phyloP scores from a whole-genome alignment of 2,888 invertebrate species.

The Deroplatys truncata region DNA sequence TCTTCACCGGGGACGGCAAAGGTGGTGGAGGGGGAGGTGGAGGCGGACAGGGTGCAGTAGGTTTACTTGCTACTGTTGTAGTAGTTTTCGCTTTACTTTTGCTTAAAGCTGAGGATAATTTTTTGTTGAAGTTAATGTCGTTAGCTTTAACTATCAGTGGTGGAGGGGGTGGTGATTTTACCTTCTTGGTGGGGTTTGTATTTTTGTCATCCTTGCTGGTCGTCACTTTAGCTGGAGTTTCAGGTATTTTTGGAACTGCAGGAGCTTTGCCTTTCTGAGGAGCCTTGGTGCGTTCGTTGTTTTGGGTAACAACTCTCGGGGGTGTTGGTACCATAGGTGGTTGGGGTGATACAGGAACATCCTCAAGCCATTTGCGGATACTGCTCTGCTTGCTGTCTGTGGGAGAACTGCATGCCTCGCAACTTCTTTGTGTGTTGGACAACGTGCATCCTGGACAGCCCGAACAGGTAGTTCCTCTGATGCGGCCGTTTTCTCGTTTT shows the following conservation, averaged over 20 bases:
- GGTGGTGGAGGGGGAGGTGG: constrained; percentile 20
- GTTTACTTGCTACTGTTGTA: background rate
- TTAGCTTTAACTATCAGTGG: background rate
- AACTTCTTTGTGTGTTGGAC: background rate
- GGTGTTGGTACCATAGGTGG: background rate
- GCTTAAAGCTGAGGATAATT: background rate
- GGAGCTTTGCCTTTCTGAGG: constrained; percentile 3
- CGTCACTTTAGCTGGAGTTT: background rate
- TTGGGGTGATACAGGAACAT: constrained; percentile 52
- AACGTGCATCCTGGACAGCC: constrained; percentile 65
- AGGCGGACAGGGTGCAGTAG: background rate
- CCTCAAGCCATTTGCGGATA: constrained; percentile 72
- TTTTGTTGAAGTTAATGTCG: background rate
- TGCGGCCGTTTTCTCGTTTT: constrained; percentile 59
- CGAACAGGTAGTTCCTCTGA: constrained; percentile 50
- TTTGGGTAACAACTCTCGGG: background rate
- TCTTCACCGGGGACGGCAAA: constrained; percentile 10
- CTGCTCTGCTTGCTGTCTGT: constrained; percentile 67
- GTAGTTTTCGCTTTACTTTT: background rate
- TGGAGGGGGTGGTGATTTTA: background rate
- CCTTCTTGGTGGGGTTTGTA: background rate
- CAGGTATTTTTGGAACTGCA: background rate
- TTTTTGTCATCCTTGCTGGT: constrained; percentile 37
- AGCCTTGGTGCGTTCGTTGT: background rate
- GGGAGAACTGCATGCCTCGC: constrained; percentile 6